These are phyloP conservation scores for Perccottus glenii DNA, from an alignment of 2,113 vertebrate genomes.

Conservation along the genomic window DNA sequence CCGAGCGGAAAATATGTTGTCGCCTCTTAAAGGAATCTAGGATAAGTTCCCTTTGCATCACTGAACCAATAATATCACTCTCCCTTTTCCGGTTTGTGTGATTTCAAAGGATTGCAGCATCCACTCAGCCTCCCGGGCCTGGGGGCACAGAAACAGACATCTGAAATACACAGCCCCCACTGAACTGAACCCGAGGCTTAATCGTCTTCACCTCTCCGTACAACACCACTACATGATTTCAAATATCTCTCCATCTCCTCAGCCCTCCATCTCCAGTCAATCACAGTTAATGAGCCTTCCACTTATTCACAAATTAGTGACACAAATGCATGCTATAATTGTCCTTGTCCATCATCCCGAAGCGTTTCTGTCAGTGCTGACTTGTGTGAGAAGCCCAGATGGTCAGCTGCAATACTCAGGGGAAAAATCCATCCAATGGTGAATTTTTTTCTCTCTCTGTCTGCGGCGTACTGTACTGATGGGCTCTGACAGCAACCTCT, in stretches of 20 bases:
- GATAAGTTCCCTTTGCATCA: constrained; percentile 30
- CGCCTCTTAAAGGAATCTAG: constrained; percentile 28
- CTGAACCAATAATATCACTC: constrained; percentile 27
- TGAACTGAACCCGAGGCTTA: constrained; percentile 39
- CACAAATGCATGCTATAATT: constrained; percentile 20
- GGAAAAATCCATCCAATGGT: constrained; percentile 23
- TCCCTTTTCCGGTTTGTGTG: constrained; percentile 6
- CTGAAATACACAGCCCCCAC: constrained; percentile 37
- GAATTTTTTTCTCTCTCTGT: not conserved
- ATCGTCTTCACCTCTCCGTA: constrained; percentile 32
- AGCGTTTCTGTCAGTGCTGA: constrained; percentile 8
- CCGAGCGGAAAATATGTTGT: constrained; percentile 4
- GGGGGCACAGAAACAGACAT: constrained; percentile 45
- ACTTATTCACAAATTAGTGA: constrained; percentile 11
- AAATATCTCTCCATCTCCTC: constrained; percentile 20
- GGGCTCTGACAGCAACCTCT: constrained; percentile 25
- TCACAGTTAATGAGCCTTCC: constrained; percentile 30
- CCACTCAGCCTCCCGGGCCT: constrained; percentile 32
- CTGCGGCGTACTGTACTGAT: constrained; percentile 1
- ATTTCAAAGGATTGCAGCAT: constrained; percentile 75
- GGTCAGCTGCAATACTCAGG: not conserved
- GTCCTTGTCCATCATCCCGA: constrained; percentile 35
- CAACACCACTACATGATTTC: constrained; percentile 21
- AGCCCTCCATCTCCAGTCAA: constrained; percentile 27
- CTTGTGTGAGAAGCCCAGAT: constrained; percentile 12